Evolutionary conservation across 1,140 invertebrate species (phyloP).

Genomic region (Caerostris extrusa): DNA sequence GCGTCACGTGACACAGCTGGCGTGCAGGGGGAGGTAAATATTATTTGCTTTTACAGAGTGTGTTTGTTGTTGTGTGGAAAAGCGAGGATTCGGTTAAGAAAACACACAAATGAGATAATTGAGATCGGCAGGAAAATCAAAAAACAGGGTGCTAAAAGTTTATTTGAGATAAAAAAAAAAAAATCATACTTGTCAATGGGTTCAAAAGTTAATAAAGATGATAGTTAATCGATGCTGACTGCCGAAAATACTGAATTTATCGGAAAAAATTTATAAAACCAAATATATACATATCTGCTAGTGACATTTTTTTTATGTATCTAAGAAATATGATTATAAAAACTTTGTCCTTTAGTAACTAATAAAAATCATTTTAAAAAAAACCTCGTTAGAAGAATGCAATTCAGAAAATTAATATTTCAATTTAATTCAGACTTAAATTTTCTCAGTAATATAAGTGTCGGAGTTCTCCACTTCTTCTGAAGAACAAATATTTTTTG

Average conservation of each 20-base stretch:
- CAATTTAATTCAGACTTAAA: too few species aligned
- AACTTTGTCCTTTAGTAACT: too few species aligned
- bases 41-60: constrained; percentile 60
- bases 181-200: neutral
- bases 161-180: neutral
- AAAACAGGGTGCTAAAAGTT: neutral
- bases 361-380: too few species aligned
- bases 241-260: neutral
- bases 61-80: constrained; percentile 30
- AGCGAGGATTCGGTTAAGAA: neutral
- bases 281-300: neutral
- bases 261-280: neutral
- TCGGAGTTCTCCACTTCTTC: too few species aligned
- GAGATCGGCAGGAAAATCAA: neutral
- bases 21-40: constrained; percentile 66
- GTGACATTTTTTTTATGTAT: too few species aligned
- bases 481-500: too few species aligned
- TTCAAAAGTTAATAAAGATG: neutral
- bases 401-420: too few species aligned
- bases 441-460: too few species aligned
- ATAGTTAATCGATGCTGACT: neutral
- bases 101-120: neutral
- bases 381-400: too few species aligned
- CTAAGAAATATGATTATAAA: too few species aligned
- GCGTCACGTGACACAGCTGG: constrained; percentile 39